Conservation (phyloP, 2,888 invertebrate genomes). For the Gisinianus flammeolus region DNA sequence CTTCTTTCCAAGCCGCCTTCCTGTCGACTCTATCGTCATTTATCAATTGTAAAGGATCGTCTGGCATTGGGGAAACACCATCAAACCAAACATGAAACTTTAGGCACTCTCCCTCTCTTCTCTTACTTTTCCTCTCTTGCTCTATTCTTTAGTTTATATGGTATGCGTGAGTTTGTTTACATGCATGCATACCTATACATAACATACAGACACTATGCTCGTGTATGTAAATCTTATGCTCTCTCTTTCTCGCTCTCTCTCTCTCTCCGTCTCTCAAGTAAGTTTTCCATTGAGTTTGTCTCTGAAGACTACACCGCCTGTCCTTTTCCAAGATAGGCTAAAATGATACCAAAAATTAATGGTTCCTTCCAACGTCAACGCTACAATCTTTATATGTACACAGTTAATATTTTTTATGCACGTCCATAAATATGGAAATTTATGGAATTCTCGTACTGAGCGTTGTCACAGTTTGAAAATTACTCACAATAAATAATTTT, state of each 20-base stretch:
- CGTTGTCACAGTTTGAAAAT: no score
- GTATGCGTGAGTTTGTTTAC: neutral
- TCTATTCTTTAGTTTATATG: neutral
- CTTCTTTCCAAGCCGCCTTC: slow-evolving; percentile 26
- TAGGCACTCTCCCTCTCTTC: slow-evolving; percentile 4
- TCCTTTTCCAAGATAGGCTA: neutral
- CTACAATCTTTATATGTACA: neutral
- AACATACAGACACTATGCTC: no score
- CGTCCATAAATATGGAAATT: neutral
- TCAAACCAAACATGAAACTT: slow-evolving; percentile 31
- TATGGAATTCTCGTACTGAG: no score
- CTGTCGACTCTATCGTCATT: slow-evolving; percentile 35
- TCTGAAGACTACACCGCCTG: neutral
- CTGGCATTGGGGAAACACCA: slow-evolving; percentile 13
- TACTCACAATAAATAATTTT: no score
- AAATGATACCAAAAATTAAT: neutral
- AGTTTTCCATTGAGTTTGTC: neutral
- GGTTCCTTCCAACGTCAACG: neutral
- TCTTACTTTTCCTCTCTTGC: neutral
- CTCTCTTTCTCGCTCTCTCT: no score
- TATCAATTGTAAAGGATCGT: slow-evolving; percentile 31
- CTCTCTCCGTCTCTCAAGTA: neutral
- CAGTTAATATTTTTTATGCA: neutral
- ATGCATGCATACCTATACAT: no score
- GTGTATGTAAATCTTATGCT: neutral